phyloP scores from a whole-genome alignment of 2,797 vertebrate species.

The Anas georgica region DNA sequence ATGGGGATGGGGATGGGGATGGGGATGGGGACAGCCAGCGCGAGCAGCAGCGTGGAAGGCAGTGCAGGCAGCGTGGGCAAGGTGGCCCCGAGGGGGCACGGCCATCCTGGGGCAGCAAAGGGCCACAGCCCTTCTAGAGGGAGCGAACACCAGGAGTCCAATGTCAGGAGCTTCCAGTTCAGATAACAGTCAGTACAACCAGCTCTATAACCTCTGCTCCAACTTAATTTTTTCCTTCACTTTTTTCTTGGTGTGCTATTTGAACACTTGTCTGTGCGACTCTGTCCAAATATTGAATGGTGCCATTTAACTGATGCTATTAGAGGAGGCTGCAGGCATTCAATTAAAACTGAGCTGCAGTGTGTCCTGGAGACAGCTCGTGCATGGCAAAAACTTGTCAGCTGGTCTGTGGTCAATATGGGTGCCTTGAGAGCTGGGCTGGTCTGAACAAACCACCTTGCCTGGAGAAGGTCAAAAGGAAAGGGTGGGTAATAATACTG shows the following conservation, averaged over 20 bases:
- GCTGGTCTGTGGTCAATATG: not conserved
- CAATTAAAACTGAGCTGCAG: not conserved
- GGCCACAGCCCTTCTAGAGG: not conserved
- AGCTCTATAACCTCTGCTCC: not conserved
- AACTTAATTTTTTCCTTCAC: accelerated
- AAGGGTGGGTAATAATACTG: not conserved
- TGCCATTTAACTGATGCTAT: accelerated
- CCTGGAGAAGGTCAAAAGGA: not conserved
- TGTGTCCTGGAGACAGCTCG: accelerated
- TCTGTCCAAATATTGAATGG: accelerated
- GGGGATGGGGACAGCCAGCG: not conserved
- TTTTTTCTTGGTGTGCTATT: not conserved
- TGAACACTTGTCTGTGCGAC: not conserved
- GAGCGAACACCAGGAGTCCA: accelerated
- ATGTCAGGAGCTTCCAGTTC: not conserved
- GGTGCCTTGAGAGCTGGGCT: accelerated
- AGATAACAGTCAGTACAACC: not conserved
- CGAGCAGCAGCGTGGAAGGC: accelerated
- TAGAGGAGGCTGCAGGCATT: not conserved
- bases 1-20: no score
- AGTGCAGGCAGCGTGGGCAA: accelerated
- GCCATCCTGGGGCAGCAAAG: not conserved
- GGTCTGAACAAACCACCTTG: not conserved
- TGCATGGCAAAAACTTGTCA: not conserved
- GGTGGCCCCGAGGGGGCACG: accelerated